Conservation (phyloP, 2,888 invertebrate genomes). For the Polyploca ridens region DNA sequence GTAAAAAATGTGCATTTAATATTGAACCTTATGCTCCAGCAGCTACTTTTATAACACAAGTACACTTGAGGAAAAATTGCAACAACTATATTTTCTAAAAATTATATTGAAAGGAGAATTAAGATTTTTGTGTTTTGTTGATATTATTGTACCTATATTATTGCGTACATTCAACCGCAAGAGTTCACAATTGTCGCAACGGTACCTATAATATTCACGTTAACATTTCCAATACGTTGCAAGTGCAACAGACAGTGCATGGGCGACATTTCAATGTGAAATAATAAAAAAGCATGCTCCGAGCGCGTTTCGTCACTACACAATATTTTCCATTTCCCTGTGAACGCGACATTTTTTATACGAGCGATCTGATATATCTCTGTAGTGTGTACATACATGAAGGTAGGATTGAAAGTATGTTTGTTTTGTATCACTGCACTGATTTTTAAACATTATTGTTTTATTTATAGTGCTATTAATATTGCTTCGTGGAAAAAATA, state of each 20-base stretch:
- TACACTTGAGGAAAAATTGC: background rate
- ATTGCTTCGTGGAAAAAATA: too few species aligned
- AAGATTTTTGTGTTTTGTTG: too few species aligned
- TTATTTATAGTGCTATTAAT: too few species aligned
- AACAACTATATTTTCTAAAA: background rate
- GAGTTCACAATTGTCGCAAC: background rate
- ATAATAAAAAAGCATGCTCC: slow-evolving; percentile 29
- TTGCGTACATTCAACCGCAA: background rate
- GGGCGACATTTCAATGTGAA: slow-evolving; percentile 33
- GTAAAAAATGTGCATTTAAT: slow-evolving; percentile 13
- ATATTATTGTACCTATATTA: background rate
- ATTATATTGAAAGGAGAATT: background rate
- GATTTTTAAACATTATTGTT: too few species aligned
- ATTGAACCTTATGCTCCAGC: background rate
- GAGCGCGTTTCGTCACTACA: slow-evolving; percentile 46
- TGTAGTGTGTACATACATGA: background rate
- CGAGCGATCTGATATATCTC: slow-evolving; percentile 30
- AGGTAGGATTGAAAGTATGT: too few species aligned
- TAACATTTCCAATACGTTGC: slow-evolving; percentile 22
- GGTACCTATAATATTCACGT: slow-evolving; percentile 6
- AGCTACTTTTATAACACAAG: background rate
- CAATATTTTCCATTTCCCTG: slow-evolving; percentile 39
- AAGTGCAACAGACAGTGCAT: slow-evolving; percentile 36
- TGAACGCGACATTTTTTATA: slow-evolving; percentile 49
- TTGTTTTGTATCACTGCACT: too few species aligned